These are phyloP conservation scores for Bubo bubo DNA, from an alignment of 2,113 vertebrate genomes.

Conservation along the genomic window DNA sequence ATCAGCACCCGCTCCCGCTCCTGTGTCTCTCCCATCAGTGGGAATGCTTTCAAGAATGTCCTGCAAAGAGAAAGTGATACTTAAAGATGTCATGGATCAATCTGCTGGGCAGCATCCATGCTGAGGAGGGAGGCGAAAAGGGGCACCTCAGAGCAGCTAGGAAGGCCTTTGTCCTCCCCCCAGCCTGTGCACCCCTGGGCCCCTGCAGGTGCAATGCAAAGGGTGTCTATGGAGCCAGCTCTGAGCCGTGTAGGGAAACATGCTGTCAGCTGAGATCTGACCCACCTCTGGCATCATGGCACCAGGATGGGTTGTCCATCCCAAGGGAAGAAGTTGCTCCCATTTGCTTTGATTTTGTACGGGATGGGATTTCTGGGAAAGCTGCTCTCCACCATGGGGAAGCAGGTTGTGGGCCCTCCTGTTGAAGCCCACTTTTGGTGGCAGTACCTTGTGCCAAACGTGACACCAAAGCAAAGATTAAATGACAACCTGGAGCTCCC, in stretches of 20 bases:
- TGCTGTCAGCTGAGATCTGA: neutral
- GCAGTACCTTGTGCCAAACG: neutral
- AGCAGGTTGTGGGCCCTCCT: neutral
- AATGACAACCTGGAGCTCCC: neutral
- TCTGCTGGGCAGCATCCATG: neutral
- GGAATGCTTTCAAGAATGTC: constrained; percentile 89
- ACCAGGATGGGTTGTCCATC: neutral
- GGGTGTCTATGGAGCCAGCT: neutral
- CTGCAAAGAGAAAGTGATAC: constrained; percentile 66
- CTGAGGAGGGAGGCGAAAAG: neutral
- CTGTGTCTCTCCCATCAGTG: constrained; percentile 93
- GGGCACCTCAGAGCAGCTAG: neutral
- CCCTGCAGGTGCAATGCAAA: neutral
- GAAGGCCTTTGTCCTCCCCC: neutral
- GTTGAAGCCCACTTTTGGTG: neutral
- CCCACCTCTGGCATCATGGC: neutral
- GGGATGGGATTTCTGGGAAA: neutral
- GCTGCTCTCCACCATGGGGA: neutral
- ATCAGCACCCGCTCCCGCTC: constrained; percentile 93
- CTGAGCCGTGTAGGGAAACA: neutral
- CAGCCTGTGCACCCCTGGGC: neutral
- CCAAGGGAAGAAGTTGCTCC: neutral
- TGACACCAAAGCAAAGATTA: neutral
- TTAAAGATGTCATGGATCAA: neutral
- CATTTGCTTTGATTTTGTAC: neutral